Base-by-base conservation (phyloP, 2,797 vertebrate genomes). In the Apogon hyalosoma region DNA sequence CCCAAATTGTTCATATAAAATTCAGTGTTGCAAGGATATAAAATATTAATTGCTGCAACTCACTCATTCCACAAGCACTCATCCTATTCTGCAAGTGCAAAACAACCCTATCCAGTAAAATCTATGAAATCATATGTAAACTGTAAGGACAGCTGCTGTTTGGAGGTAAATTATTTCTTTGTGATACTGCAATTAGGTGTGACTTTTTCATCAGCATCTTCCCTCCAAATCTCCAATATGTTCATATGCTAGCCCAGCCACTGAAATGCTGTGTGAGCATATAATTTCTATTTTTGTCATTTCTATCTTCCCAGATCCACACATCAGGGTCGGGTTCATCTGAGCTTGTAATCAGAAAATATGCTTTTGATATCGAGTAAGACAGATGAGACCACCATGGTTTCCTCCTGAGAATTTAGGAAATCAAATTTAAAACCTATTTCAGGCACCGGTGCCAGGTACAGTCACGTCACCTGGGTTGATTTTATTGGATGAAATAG, bases 391-490 rank as follows among this genome's bases (percentile, higher is more conserved):
- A 78, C 76, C 64, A 31, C 78, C 9, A 7, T 60, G 76, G 74
- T 70, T 75, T 77, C 86, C 80, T n/a, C 84, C 33, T 1, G 87
- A 79, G 86, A 89, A 80, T 87, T 84, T 69, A 63, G 53, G 69
- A 73, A 88, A 90, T 91, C 76, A 67, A 87, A 89, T 90, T 89
- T 83, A 57, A 79, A 77, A 86, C 72, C 86, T 92, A 91, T 91
- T 90, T 88, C 69, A 59, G 74, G 82, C 75, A 49, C 42, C 64
- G 4, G 63, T 79, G 87, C 69, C 75, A 88, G 87, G 85, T 88
- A 87, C 64, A 46, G 79, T 80, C 83, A 73, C 62, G 55, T 87
- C 87, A 90, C 86, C 80, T 80, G 69, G 75, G 56, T 58, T 80
- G 72, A 73, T 82, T 68, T 79, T 73, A 87, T 86, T 88, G 77